phyloP scores from a whole-genome alignment of 2,888 invertebrate genomes.

The Willowsia nigromaculata region DNA sequence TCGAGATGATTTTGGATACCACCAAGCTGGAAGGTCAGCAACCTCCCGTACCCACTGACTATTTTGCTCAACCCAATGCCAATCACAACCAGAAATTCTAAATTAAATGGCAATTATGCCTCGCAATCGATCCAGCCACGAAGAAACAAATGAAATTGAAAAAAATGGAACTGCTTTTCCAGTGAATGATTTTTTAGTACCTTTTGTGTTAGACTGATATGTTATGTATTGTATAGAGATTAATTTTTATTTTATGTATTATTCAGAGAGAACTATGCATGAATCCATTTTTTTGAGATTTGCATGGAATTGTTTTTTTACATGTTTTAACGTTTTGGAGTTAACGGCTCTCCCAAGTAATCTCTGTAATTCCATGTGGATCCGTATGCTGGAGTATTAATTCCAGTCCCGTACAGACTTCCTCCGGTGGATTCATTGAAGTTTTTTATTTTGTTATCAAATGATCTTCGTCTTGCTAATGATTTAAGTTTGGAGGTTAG shows the following conservation, averaged over 20 bases:
- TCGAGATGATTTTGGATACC: neutral
- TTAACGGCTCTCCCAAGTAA: constrained; percentile 62
- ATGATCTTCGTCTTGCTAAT: neutral
- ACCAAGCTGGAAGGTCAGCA: constrained; percentile 41
- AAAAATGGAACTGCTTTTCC: neutral
- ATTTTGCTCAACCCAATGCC: neutral
- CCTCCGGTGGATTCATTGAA: neutral
- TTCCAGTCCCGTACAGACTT: neutral
- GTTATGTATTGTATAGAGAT: neutral
- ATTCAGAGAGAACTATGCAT: neutral
- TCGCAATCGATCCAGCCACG: neutral
- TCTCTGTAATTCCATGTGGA: constrained; percentile 39
- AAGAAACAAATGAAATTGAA: neutral
- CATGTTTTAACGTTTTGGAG: neutral
- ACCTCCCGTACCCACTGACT: neutral
- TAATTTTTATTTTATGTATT: constrained; percentile 2
- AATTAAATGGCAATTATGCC: neutral
- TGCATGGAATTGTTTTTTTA: neutral
- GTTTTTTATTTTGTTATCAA: neutral
- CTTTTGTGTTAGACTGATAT: neutral
- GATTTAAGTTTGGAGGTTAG: constrained; percentile 40
- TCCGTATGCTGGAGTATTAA: constrained; percentile 2
- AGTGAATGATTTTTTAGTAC: neutral
- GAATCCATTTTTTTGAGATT: neutral
- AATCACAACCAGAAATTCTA: neutral